Conservation (phyloP, 2,113 vertebrate species). For the Microcebus ravelobensis region DNA sequence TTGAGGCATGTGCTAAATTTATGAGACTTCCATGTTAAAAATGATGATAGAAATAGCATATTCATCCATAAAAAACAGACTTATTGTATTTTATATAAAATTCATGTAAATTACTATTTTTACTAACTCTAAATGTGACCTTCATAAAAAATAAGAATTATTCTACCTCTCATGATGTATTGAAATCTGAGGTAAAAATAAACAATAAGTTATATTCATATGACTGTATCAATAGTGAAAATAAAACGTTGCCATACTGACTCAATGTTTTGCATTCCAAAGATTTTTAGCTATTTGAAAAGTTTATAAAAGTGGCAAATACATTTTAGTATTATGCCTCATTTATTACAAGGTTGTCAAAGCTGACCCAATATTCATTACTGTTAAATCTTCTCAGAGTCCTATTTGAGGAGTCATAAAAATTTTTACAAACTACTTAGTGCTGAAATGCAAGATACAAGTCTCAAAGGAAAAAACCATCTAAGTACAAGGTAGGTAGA, state of each 20-base stretch:
- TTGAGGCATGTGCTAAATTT: background rate
- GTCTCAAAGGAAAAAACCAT: background rate
- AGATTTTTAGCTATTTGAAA: background rate
- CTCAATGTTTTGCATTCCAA: background rate
- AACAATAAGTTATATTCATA: background rate
- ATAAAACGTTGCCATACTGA: background rate
- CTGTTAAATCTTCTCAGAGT: constrained; percentile 14
- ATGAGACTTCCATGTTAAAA: background rate
- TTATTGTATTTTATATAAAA: background rate
- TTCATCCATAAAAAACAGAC: background rate
- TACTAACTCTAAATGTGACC: background rate
- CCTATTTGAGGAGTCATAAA: background rate
- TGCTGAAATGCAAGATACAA: background rate
- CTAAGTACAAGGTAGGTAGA: background rate
- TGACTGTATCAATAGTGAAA: background rate
- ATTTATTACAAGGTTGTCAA: background rate
- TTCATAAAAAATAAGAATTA: background rate
- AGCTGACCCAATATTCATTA: background rate
- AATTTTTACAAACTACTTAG: background rate
- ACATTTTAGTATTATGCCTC: background rate
- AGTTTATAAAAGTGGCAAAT: background rate
- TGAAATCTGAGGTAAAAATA: background rate
- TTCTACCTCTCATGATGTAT: background rate
- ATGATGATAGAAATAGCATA: background rate
- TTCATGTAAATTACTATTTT: background rate